phyloP scores from a whole-genome alignment of 2,797 vertebrate genomes.

The Tragelaphus eurycerus region DNA sequence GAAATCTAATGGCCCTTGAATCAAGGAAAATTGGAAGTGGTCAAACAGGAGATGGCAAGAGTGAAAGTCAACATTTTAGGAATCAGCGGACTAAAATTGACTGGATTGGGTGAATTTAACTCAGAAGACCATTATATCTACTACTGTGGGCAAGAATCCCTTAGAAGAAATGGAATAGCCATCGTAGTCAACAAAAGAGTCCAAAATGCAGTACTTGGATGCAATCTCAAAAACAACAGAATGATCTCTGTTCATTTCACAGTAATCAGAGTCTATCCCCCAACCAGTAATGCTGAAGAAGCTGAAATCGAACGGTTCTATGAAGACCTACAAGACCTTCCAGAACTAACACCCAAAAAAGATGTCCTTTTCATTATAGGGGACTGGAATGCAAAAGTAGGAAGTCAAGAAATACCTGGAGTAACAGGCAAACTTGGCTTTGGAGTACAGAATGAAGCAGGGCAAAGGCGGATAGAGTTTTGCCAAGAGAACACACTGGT shows the following conservation, averaged over 20 bases:
- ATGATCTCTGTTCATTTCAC: accelerated
- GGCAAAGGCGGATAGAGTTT: no score
- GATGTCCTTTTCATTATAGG: no score
- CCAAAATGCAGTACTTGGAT: not conserved
- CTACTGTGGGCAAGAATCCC: not conserved
- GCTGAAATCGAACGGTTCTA: no score
- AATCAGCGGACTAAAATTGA: not conserved
- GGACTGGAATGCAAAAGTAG: no score
- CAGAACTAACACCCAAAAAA: no score
- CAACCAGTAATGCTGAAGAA: no score
- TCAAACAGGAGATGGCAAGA: not conserved
- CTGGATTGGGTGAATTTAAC: not conserved
- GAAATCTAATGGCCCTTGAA: not conserved
- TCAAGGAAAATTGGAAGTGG: not conserved
- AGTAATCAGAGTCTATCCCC: no score
- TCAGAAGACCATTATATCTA: not conserved
- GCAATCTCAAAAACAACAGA: not conserved
- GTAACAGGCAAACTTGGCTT: no score
- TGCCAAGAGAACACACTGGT: no score
- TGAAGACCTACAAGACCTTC: no score
- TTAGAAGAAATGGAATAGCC: not conserved
- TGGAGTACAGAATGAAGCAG: no score
- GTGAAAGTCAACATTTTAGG: not conserved
- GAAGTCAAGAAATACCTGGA: no score
- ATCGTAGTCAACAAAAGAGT: not conserved